Evolutionary conservation across 2,797 vertebrate genomes (phyloP), one percentile per base, ranked within the genome.

Genomic region (Ctenosaura bakeri): DNA sequence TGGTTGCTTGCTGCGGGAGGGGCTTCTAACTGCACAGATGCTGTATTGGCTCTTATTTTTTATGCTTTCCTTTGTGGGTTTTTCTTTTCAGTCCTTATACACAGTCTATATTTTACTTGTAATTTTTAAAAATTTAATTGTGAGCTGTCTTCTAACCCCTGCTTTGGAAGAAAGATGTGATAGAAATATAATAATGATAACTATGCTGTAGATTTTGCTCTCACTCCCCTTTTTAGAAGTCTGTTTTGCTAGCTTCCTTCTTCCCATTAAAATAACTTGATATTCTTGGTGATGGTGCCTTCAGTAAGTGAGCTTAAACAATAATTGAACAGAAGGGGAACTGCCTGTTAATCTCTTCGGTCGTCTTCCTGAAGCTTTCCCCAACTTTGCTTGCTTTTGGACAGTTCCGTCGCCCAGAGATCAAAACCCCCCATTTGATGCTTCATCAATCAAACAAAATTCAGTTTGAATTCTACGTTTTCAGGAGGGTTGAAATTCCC

Each of bases 371-470:
- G 18, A 69, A 69, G 64, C 64, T 69, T 69, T 29, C 7, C 64
- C 64, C 64, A 69, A 38, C 74, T 76, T 76, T 76, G 35, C 74
- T 76, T 76, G 74, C 74, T 76, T 76, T 42, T 20, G 35, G 18
- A 42, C 74, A 42, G 35, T 42, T 76, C 74, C 74, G 9, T 76
- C 35, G 3, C 35, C 42, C 7, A 29, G 64, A 76, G 35, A 42
- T 76, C 6, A 38, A 76, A 76, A 22, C 6, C 20, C 6, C 38
- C 74, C 74, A 76, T 76, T 42, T 76, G 74, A 76, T 38, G 35
- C n/a, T 76, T 76, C 74, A 42, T 76, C 74, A 76, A 76, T 76
- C 38, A 42, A 76, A 38, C 35, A 76, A 76, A 76, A 76, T 76
- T 76, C 74, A 76, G 74, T 54, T 54, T 54, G 78, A 52, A 50